Percentiles rank a stretch among this genome's conserved stretches.
Conservation (phyloP, 2,113 vertebrate genomes). For the Ictalurus furcatus region DNA sequence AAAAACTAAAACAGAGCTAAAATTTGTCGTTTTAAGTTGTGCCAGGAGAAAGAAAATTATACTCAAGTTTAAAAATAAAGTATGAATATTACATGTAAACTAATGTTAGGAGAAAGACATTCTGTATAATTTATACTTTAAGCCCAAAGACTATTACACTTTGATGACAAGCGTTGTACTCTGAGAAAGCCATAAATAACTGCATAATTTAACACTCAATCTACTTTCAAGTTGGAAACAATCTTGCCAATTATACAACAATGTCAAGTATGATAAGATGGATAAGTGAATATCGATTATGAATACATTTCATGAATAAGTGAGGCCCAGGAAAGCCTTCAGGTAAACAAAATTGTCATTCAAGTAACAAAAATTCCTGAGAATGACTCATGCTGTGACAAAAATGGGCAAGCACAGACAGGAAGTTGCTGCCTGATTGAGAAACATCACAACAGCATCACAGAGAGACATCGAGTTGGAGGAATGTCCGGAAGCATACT, state of each 20-base stretch:
- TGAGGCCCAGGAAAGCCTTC: background rate
- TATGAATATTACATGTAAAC: background rate
- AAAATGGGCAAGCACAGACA: slow-evolving; percentile 29
- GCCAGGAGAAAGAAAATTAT: slow-evolving; percentile 4
- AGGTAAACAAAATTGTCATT: slow-evolving; percentile 23
- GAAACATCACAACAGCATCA: slow-evolving; percentile 55
- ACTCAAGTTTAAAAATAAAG: slow-evolving; percentile 8
- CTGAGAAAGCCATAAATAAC: background rate
- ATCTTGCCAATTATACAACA: background rate
- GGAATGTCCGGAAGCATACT: slow-evolving; percentile 54
- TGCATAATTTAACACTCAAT: slow-evolving; percentile 18
- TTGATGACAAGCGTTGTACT: slow-evolving; percentile 7
- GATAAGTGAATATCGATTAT: background rate
- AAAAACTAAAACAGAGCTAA: slow-evolving; percentile 11
- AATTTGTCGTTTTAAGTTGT: slow-evolving; percentile 6
- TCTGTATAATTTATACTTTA: slow-evolving; percentile 20
- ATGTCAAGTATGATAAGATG: background rate
- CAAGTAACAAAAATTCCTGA: slow-evolving; percentile 26
- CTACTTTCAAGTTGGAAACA: background rate
- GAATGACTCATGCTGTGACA: slow-evolving; percentile 19
- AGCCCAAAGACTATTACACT: background rate
- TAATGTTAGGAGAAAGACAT: slow-evolving; percentile 5
- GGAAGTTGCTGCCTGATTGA: slow-evolving; percentile 39
- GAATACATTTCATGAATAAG: background rate
- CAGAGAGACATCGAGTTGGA: background rate